Base-by-base conservation (phyloP, 2,797 vertebrate genomes). In the Catharus ustulatus region DNA sequence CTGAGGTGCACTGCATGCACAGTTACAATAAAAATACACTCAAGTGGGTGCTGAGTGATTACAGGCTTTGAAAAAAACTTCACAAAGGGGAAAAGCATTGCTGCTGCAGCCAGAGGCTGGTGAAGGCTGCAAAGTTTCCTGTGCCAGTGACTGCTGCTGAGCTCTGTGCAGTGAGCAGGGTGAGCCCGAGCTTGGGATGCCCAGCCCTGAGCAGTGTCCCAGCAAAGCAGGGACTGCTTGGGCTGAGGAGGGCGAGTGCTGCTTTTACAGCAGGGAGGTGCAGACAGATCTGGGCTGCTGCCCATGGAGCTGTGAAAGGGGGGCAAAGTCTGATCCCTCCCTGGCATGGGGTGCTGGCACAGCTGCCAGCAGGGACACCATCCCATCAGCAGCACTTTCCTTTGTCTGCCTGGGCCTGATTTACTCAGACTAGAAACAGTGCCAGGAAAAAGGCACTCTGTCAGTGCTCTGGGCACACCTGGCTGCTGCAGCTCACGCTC, bases 311-410 rank as follows among this genome's bases (percentile, higher is more conserved):
- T 90, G 59, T 23, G 57, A 18, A 15, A 55, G 59, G 12, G 30
- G 63, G 22, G 38, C 86, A 89, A 91, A 96, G 86, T 90, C 81
- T 54, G 81, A 58, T 71, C 71, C 84, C 74, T 88, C 27, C 90
- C 79, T 5, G 38, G 52, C 71, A 30, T 3, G 19, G 23, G 51
- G 45, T 3, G 48, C 83, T 79, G 87, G 84, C 89, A 62, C 74
- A 10, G 58, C 67, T 55, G 73, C 63, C 42, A 84, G 67, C 52
- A 38, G 9, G 42, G 74, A 32, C 72, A 32, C 2, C 1, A 40
- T 38, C 40, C 3, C 1, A 17, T 42, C 66, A 49, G 61, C 77
- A 67, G 7, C 48, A 5, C 16, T 79, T 51, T 48, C 58, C 74
- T 92, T 62, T 54, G 51, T n/a, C 62, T 78, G 79, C 45, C 51